A percentile compares a stretch with the other conserved stretches of the same genome.
phyloP scores from a whole-genome alignment of 1,140 invertebrate species.

The Aphelinus certus region DNA sequence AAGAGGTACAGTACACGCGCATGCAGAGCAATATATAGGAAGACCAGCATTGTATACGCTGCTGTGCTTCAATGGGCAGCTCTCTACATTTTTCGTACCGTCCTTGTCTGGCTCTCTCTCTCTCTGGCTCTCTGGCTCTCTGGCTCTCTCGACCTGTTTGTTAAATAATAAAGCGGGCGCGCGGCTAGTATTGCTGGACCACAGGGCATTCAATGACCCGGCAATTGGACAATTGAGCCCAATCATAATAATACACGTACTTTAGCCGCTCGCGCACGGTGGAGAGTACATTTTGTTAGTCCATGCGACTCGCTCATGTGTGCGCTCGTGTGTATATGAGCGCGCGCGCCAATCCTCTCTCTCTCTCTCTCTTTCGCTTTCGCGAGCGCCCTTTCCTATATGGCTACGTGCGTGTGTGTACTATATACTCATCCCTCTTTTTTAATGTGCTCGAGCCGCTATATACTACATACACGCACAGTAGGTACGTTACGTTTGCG shows the following conservation, averaged over 20 bases:
- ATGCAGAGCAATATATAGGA: no score
- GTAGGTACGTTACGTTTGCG: no score
- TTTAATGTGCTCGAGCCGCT: no score
- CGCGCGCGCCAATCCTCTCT: no score
- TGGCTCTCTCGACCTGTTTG: slow-evolving; percentile 33
- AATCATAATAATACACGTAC: slow-evolving; percentile 60
- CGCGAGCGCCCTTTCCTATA: not conserved
- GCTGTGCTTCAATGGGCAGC: no score
- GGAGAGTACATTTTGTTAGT: not conserved
- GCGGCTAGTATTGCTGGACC: slow-evolving; percentile 9
- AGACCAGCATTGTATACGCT: no score
- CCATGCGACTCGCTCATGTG: not conserved
- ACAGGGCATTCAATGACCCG: slow-evolving; percentile 61
- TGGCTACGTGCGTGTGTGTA: no score
- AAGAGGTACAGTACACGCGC: no score
- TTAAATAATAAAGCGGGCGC: slow-evolving; percentile 39
- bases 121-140: no score
- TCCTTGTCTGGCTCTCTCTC: slow-evolving; percentile 37
- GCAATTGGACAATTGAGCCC: slow-evolving; percentile 67
- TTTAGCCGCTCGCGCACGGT: not conserved
- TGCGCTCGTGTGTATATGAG: not conserved
- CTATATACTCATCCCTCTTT: no score
- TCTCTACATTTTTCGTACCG: not conserved
- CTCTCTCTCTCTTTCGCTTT: not conserved
- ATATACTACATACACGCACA: no score